Conservation (phyloP, 2,113 vertebrate species). For the Vidua macroura region DNA sequence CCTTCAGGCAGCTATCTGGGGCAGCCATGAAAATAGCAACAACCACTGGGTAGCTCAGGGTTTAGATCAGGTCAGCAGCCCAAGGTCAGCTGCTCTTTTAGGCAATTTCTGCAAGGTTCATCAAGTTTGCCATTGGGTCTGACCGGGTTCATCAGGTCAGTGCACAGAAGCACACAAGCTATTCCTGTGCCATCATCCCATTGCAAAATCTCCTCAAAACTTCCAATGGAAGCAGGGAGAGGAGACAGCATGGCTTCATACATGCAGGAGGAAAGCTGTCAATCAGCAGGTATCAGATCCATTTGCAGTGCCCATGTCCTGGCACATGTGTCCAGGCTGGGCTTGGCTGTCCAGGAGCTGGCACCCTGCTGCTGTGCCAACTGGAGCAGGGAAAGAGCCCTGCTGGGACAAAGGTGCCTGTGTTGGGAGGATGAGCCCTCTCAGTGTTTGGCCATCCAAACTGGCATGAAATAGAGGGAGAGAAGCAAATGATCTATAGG, state of each 20-base stretch:
- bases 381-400: background rate
- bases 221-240: background rate
- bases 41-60: background rate
- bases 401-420: fast-evolving
- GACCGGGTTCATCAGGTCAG: background rate
- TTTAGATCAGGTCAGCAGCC: background rate
- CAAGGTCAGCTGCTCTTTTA: background rate
- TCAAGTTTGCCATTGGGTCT: background rate
- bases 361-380: fast-evolving
- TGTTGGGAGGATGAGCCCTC: background rate
- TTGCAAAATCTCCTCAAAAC: background rate
- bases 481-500: background rate
- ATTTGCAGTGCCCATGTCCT: background rate
- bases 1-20: background rate
- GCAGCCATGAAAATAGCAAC: background rate
- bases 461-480: background rate
- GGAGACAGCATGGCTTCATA: background rate
- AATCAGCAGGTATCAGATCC: background rate
- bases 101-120: background rate
- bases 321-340: fast-evolving
- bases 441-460: background rate
- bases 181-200: background rate
- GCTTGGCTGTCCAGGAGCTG: background rate
- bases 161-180: background rate
- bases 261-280: background rate